phyloP scores from a whole-genome alignment of 1,140 invertebrate species.

The Pantala flavescens region DNA sequence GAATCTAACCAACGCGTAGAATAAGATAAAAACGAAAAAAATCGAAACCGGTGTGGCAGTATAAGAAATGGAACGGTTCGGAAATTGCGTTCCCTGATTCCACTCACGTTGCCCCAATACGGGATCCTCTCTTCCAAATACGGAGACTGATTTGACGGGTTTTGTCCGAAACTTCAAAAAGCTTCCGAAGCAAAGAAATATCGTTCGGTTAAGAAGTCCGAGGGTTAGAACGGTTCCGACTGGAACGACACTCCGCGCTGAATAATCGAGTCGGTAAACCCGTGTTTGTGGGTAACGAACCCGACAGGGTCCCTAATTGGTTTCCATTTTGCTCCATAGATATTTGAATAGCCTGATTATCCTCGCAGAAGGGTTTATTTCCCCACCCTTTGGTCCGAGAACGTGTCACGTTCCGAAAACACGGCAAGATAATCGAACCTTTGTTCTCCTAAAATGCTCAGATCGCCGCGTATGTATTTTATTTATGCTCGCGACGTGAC shows the following conservation, averaged over 20 bases:
- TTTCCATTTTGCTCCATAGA: background rate
- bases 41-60: too few species aligned
- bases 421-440: background rate
- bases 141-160: too few species aligned
- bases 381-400: background rate
- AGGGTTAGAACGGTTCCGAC: background rate
- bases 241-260: background rate
- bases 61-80: too few species aligned
- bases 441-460: background rate
- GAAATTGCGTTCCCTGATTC: too few species aligned
- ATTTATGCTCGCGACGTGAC: background rate
- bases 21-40: too few species aligned
- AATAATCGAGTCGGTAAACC: background rate
- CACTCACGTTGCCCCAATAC: too few species aligned
- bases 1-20: too few species aligned
- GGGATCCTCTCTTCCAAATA: too few species aligned
- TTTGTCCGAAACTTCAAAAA: too few species aligned
- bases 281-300: slow-evolving; percentile 8
- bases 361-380: background rate
- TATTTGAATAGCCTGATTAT: slow-evolving; percentile 10
- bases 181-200: too few species aligned
- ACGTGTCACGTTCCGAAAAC: background rate
- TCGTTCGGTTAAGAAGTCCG: background rate
- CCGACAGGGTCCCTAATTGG: background rate
- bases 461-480: background rate